Evolutionary conservation across 2,888 invertebrate genomes (phyloP), one percentile per base, ranked within the genome.

Genomic region (Apoda limacodes): DNA sequence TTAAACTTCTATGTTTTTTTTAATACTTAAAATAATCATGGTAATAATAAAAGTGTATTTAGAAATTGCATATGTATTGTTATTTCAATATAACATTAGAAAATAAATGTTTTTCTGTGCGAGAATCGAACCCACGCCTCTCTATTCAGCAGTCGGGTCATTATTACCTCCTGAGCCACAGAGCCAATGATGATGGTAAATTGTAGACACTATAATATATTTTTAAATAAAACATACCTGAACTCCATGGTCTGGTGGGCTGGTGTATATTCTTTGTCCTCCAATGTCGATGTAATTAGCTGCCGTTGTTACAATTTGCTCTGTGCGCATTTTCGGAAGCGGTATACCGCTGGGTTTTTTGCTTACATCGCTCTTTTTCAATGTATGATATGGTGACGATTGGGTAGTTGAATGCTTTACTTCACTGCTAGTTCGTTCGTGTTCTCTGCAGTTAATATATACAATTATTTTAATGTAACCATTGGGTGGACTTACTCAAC

Each of bases 331-430:
- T 38, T 75, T 75, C 0, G 81, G 78, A 30, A 82, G 45, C 1
- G 82, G 81, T 32, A 81, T 82, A 2, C 80, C 81, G 36, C 80
- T 81, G 1, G 72, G 74, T 37, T 80, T 81, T 55, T 80, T 80
- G 9, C 55, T 55, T 2, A 48, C 52, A 37, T 75, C 74, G 4
- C 36, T 52, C 49, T 78, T 78, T 47, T 78, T 78, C 25, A 80
- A 39, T 0, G 80, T 80, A 46, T 81, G 82, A 45, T 75, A 82
- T 2, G 78, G 81, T 2, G 81, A 78, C 2, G 80, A 80, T 32
- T 80, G 81, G 10, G 62, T 60, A 5, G 60, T 56, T 3, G 71
- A 38, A 42, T 81, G 81, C 43, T 76, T 78, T n/a, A 74, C 66
- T 52, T 81, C 71, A 50, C 78, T 80, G 39, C 55, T 65, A 26